Conservation (phyloP, 1,140 invertebrate species). For the Xylocopa sonorina region DNA sequence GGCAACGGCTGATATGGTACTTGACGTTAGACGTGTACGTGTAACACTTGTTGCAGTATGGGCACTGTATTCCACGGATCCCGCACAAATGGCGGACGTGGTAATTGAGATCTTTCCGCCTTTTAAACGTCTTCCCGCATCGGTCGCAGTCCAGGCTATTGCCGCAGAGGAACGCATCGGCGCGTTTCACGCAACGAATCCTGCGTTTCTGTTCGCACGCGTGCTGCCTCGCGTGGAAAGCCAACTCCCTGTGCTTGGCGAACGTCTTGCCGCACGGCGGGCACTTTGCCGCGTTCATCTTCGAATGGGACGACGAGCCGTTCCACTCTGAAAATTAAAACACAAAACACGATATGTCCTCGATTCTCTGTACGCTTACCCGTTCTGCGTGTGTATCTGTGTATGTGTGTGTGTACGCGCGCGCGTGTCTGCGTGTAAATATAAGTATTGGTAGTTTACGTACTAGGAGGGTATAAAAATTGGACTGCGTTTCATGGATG, state of each 20-base stretch:
- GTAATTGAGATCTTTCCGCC: constrained; percentile 69
- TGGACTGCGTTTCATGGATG: not conserved
- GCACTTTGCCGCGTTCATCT: not conserved
- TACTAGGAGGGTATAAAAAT: not conserved
- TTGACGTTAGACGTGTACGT: constrained; percentile 56
- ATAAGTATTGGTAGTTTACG: not conserved
- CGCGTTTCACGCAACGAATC: not conserved
- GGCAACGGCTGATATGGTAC: constrained; percentile 56
- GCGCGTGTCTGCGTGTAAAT: not conserved
- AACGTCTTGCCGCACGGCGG: constrained; percentile 26
- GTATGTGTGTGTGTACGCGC: too few relatives aligned
- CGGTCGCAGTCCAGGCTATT: constrained; percentile 53
- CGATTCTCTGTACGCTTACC: too few relatives aligned
- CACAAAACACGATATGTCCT: constrained; percentile 28
- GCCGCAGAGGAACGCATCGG: not conserved
- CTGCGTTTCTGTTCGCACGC: constrained; percentile 3
- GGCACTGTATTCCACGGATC: constrained; percentile 41
- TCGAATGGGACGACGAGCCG: constrained; percentile 7
- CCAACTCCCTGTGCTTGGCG: constrained; percentile 3
- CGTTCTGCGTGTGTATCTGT: too few relatives aligned
- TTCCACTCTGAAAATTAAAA: constrained; percentile 41
- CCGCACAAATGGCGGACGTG: constrained; percentile 61
- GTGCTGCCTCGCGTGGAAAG: constrained; percentile 25
- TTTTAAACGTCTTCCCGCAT: constrained; percentile 70
- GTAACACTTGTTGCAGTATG: constrained; percentile 53